phyloP scores from a whole-genome alignment of 2,113 vertebrate genomes.

The Formicarius rufipectus region DNA sequence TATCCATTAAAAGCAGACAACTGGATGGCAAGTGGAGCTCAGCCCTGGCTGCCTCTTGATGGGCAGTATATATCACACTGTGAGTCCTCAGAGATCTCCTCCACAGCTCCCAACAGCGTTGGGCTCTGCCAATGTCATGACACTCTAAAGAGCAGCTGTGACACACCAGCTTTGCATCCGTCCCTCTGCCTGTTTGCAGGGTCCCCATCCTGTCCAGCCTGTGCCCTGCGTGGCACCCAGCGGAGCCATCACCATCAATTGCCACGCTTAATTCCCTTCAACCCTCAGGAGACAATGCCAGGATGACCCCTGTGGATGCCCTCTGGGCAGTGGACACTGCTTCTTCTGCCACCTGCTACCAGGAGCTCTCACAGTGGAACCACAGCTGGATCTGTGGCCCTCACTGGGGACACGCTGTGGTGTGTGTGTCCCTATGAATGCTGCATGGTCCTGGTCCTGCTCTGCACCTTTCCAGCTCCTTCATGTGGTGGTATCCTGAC shows the following conservation, averaged over 20 bases:
- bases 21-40: background rate
- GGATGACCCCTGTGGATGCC: rapidly evolving
- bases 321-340: rapidly evolving
- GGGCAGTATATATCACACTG: background rate
- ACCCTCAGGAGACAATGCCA: background rate
- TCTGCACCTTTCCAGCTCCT: background rate
- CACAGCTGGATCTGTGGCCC: rapidly evolving
- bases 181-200: background rate
- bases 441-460: rapidly evolving
- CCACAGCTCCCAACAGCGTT: rapidly evolving
- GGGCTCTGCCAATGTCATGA: background rate
- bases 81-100: background rate
- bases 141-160: background rate
- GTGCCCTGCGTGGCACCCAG: rapidly evolving
- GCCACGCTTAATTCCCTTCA: background rate
- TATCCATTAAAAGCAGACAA: slow-evolving; percentile 40
- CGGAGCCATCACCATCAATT: background rate
- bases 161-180: background rate
- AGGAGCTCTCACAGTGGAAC: rapidly evolving
- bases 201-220: background rate
- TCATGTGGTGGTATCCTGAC: rapidly evolving
- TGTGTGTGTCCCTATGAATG: rapidly evolving
- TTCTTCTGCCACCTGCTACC: background rate
- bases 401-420: background rate
- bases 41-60: background rate